A percentile compares a stretch with the other conserved stretches of the same genome.
Evolutionary conservation across 64 coral and sea anemone species (phyloP).

Genomic region (Catalaphyllia jardinei): DNA sequence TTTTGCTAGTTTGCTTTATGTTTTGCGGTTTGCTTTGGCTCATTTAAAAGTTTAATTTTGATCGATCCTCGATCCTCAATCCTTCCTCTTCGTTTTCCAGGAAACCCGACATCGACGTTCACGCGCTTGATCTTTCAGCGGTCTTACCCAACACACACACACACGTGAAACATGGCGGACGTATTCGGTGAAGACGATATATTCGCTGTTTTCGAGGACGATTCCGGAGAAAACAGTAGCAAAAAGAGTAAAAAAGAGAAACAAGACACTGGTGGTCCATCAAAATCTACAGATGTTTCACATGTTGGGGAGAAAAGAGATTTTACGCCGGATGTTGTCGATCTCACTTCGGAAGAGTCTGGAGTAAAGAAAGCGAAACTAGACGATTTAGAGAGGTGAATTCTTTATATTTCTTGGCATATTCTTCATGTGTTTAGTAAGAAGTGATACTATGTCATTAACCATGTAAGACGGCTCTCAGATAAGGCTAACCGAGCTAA

Average conservation of each 20-base stretch:
- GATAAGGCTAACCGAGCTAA: no score
- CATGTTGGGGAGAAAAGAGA: conserved; percentile 66
- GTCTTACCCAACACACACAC: neutral
- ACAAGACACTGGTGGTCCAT: conserved; percentile 3
- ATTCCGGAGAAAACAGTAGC: conserved; percentile 17
- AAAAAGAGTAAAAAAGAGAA: conserved; percentile 60
- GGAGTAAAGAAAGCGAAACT: conserved; percentile 76
- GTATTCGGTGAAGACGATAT: conserved; percentile 76
- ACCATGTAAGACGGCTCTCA: no score
- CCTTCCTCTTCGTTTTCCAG: no score
- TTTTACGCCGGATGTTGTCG: conserved; percentile 59
- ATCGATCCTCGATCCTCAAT: no score
- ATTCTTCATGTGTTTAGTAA: neutral
- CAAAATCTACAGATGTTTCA: conserved; percentile 23
- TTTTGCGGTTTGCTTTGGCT: no score
- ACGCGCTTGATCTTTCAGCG: no score
- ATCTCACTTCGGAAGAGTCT: conserved; percentile 38
- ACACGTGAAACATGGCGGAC: conserved; percentile 88
- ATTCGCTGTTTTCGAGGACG: conserved; percentile 95
- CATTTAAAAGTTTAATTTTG: no score
- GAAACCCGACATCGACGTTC: no score
- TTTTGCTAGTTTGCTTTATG: no score
- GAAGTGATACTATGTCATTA: neutral
- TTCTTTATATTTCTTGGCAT: neutral
- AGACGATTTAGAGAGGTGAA: conserved; percentile 78